phyloP scores from a whole-genome alignment of 2,797 vertebrate genomes.

The Acipenser ruthenus region DNA sequence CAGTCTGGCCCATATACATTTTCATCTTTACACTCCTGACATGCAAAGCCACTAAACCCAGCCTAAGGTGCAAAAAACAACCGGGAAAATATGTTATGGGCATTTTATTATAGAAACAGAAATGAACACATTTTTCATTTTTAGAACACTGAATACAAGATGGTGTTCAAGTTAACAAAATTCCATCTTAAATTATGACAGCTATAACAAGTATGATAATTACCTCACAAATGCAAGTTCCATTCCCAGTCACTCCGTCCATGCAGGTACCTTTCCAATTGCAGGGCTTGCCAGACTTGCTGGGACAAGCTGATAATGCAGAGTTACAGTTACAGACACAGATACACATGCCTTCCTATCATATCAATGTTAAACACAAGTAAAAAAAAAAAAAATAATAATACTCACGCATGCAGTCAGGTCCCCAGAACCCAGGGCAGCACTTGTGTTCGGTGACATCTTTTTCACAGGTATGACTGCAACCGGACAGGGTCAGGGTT shows the following conservation, averaged over 20 bases:
- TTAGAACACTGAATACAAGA: background rate
- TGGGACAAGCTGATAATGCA: constrained; percentile 72
- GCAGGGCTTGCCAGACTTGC: constrained; percentile 66
- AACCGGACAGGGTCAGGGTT: constrained; percentile 56
- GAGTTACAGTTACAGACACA: background rate
- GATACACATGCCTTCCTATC: background rate
- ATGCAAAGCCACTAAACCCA: constrained; percentile 67
- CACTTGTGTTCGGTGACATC: constrained; percentile 54
- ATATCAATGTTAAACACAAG: background rate
- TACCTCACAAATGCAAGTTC: constrained; percentile 85
- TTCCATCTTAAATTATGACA: background rate
- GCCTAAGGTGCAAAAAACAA: constrained; percentile 36
- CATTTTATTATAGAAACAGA: background rate
- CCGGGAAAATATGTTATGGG: background rate
- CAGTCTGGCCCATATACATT: constrained; percentile 69
- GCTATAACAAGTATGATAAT: constrained; percentile 21
- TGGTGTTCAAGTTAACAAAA: background rate
- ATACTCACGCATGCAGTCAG: constrained; percentile 69
- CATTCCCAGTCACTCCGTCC: constrained; percentile 68
- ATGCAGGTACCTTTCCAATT: constrained; percentile 70
- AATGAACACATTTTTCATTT: background rate
- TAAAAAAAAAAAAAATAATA: constrained; percentile 10
- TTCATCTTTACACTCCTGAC: constrained; percentile 71
- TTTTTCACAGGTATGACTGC: constrained; percentile 61
- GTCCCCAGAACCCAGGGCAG: constrained; percentile 80